Evolutionary conservation across 2,797 vertebrate genomes (phyloP), one percentile per base, ranked within the genome.

Genomic region (Hipposideros larvatus): DNA sequence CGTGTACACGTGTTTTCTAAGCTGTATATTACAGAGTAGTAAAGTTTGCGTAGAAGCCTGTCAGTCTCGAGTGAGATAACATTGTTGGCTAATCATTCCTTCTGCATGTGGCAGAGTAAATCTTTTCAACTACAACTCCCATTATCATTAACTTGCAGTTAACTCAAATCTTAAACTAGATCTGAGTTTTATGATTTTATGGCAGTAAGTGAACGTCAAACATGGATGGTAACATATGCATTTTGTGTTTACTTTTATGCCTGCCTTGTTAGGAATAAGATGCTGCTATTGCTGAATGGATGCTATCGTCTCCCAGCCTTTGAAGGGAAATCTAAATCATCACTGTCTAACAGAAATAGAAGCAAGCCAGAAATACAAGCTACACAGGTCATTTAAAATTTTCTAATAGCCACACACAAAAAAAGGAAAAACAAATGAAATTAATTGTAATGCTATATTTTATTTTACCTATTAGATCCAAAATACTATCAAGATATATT

Each of bases 161-260:
- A 65, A 65, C 61, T 43, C 43, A 24, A 28, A 34, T 65, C 19
- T 83, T 48, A 65, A 16, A 34, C 18, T 83, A 74, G 48, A 51
- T 61, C 5, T 86, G 77, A 92, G 13, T 66, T 83, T 86, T 73
- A 24, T 80, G 80, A 87, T 34, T 92, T 89, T 84, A 66, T 37
- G 61, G 31, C 84, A 61, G 7, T 61, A 70, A 85, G 18, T 66
- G 31, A 73, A n/a, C 26, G 7, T 63, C 80, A 70, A 91, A 87
- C 3, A 15, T 87, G 66, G 59, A 15, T 87, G 57, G 37, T 65
- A 63, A 26, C 37, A 75, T 78, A n/a, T 6, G 51, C 22, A 18
- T 65, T 90, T 71, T 86, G 24, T 68, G 46, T 71, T 83, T 66
- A 53, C 22, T 91, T 80, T 95, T 77, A 43, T 68, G 43, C 41